Base-by-base conservation (phyloP, 2,888 invertebrate genomes). In the Azorinus chamasolen region DNA sequence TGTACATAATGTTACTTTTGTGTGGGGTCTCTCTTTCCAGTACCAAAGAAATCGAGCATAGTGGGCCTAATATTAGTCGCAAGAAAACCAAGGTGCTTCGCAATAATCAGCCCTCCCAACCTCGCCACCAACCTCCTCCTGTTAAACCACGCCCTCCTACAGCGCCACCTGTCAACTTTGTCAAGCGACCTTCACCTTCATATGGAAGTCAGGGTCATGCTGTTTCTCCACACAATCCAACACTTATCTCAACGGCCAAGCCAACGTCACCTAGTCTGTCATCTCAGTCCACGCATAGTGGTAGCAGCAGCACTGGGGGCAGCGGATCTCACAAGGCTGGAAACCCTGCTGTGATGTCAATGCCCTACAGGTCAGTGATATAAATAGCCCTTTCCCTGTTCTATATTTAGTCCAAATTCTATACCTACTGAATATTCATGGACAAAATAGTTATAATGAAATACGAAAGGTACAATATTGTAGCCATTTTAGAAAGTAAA, bases 1-100 rank as follows among this genome's bases (percentile, higher is more conserved):
- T n/a, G n/a, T n/a, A n/a, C n/a, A n/a, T n/a, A n/a, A n/a, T n/a
- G n/a, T n/a, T n/a, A n/a, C n/a, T n/a, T n/a, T n/a, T n/a, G n/a
- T n/a, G n/a, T 32, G 4, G 32, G 32, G 32, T 32, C 10, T 32
- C 32, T 32, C 87, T 74, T 95, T 95, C 62, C 94, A 97, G 97
- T 94, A 97, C 97, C 90, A 96, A 97, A 93, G 98, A 97, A 93
- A 98, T 98, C 92, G 97, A 98, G 94, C 96, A 96, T 87, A 97
- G 96, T 94, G 96, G 96, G 92, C 96, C 96, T 89, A 96, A 97
- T 93, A 97, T 97, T 90, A 97, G 92, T 64, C 82, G 82, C 18
- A 86, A 84, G 80, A 84, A 89, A 41, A 90, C 87, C 64, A 89
- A 87, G 63, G 87, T 90, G 51, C 58, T 88, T 50, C 75, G 83